phyloP scores from a whole-genome alignment of 2,797 vertebrate genomes.

The Todus mexicanus region DNA sequence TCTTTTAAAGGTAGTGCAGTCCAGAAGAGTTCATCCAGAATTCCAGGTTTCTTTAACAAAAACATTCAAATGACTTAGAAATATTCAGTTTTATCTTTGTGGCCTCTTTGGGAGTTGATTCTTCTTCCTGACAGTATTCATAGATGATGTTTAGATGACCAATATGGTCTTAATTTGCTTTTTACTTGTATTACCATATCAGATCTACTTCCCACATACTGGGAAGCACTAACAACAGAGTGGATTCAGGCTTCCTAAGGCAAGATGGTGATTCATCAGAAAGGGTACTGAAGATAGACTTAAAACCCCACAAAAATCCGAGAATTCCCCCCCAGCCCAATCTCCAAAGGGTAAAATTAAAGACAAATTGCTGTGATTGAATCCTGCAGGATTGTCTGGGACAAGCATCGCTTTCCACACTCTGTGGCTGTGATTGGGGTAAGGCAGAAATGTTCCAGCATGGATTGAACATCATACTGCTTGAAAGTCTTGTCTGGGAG shows the following conservation, averaged over 20 bases:
- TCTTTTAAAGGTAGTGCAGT: not conserved
- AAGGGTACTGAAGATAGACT: not conserved
- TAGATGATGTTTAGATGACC: not conserved
- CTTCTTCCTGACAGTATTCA: not conserved
- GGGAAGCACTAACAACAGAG: not conserved
- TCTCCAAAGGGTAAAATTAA: not conserved
- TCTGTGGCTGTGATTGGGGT: not conserved
- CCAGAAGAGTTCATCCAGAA: not conserved
- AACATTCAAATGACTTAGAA: not conserved
- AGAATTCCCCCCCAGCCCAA: not conserved
- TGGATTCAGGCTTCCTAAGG: not conserved
- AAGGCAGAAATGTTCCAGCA: not conserved
- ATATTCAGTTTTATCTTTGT: not conserved
- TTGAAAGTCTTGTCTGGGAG: not conserved
- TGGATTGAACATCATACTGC: not conserved
- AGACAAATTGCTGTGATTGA: not conserved
- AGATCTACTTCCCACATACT: not conserved
- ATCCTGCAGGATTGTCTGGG: not conserved
- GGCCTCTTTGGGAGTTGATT: not conserved
- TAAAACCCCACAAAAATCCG: not conserved
- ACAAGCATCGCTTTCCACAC: too few relatives aligned
- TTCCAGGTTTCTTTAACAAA: not conserved
- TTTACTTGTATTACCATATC: not conserved
- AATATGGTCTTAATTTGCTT: not conserved
- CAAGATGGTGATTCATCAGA: not conserved